Percentiles rank a stretch among this genome's conserved stretches.
phyloP scores from a whole-genome alignment of 2,888 invertebrate genomes.

The Andrena haemorrhoa region DNA sequence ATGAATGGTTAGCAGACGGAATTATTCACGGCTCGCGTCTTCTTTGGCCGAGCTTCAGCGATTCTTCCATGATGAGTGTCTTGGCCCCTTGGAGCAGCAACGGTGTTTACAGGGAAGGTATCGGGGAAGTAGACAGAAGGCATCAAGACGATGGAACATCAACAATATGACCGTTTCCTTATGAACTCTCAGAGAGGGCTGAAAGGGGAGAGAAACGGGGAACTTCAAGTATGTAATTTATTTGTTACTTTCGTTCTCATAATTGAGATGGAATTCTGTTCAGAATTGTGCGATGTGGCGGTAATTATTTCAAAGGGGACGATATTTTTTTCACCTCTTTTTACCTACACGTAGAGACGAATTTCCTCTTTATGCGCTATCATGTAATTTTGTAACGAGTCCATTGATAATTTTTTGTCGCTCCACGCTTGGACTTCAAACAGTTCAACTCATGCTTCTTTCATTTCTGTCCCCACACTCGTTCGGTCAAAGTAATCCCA shows the following conservation, averaged over 20 bases:
- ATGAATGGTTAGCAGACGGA: slow-evolving; percentile 79
- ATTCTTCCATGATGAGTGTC: background rate
- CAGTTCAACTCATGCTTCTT: background rate
- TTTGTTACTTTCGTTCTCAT: no score
- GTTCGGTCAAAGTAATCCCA: slow-evolving; percentile 20
- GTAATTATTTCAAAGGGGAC: background rate
- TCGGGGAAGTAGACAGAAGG: background rate
- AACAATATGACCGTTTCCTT: background rate
- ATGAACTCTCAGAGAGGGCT: background rate
- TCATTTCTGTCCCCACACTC: background rate
- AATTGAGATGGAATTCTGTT: background rate
- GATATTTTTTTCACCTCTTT: background rate
- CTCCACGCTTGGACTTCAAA: slow-evolving; percentile 5
- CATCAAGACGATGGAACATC: background rate
- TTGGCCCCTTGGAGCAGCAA: background rate
- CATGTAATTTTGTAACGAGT: background rate
- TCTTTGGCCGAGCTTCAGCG: slow-evolving; percentile 10
- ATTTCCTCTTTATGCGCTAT: background rate
- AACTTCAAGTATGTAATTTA: background rate
- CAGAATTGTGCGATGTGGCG: background rate
- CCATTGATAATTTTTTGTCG: slow-evolving; percentile 6
- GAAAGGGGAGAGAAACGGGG: background rate
- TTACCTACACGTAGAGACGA: background rate
- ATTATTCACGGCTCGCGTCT: slow-evolving; percentile 78
- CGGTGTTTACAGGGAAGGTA: background rate